phyloP scores from a whole-genome alignment of 2,888 invertebrate species.

The Epiblema foenella region DNA sequence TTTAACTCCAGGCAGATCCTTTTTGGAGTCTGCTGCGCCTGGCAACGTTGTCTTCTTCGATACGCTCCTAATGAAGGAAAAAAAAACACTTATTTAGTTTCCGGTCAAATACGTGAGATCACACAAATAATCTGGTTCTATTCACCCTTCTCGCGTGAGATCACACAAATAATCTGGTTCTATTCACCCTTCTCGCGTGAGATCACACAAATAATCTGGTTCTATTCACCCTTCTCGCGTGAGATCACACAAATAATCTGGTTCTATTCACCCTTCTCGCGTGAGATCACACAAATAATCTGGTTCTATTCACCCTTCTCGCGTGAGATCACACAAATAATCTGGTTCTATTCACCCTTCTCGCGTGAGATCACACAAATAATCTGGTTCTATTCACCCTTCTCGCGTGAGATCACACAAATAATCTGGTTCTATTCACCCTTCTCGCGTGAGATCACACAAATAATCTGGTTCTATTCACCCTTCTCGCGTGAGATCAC shows the following conservation, averaged over 20 bases:
- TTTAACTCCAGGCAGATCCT: background rate
- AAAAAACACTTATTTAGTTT: background rate
- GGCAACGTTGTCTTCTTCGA: background rate
- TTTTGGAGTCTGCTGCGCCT: background rate
- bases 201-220: no score
- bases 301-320: background rate
- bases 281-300: no score
- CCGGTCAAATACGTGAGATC: no score
- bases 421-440: background rate
- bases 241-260: no score
- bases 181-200: background rate
- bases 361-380: no score
- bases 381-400: background rate
- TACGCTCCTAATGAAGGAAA: background rate
- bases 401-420: background rate
- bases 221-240: background rate
- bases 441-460: background rate
- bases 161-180: no score
- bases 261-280: background rate
- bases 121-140: no score
- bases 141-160: background rate
- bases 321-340: no score
- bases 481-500: background rate
- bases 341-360: background rate
- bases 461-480: background rate